Percentiles rank a stretch among this genome's conserved stretches.
These are phyloP conservation scores for Aplysia californica DNA, from an alignment of 1,140 invertebrate genomes.

Conservation along the genomic window DNA sequence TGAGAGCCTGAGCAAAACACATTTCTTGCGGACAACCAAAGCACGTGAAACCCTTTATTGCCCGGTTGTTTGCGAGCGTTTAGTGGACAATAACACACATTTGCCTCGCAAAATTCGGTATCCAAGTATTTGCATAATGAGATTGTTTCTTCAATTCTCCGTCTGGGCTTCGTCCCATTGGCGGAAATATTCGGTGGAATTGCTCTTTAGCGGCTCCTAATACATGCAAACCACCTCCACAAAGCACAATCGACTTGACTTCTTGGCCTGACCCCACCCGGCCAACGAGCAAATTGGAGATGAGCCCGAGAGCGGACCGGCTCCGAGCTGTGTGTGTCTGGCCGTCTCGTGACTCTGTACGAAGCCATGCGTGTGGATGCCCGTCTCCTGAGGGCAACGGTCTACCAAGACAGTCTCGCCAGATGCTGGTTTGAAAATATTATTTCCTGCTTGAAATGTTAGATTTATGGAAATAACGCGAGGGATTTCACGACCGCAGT, in stretches of 20 bases:
- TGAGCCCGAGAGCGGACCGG: background rate
- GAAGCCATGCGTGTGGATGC: background rate
- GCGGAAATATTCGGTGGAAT: slow-evolving; percentile 22
- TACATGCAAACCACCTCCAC: slow-evolving; percentile 24
- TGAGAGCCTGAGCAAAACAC: too few species aligned
- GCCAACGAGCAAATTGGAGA: background rate
- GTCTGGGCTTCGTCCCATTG: slow-evolving; percentile 1
- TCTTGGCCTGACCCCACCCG: background rate
- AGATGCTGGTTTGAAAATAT: slow-evolving; percentile 19
- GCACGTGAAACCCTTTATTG: slow-evolving; percentile 9
- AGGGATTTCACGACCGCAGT: too few species aligned
- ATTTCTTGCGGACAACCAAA: background rate
- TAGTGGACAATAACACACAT: slow-evolving; percentile 12
- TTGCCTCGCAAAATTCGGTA: slow-evolving; percentile 9
- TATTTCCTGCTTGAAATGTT: slow-evolving; percentile 1
- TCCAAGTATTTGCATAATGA: slow-evolving; percentile 26
- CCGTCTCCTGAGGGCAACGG: background rate
- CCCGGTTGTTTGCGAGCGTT: slow-evolving; percentile 18
- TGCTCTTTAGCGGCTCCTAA: slow-evolving; percentile 15
- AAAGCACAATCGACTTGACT: slow-evolving; percentile 22
- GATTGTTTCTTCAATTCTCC: slow-evolving; percentile 29
- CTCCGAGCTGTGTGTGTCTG: background rate
- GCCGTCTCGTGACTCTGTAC: background rate
- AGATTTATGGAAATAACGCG: slow-evolving; percentile 12
- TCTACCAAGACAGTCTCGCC: background rate